These are phyloP conservation scores for Vesta saturnalis DNA, from an alignment of 2,888 invertebrate genomes.

Conservation along the genomic window DNA sequence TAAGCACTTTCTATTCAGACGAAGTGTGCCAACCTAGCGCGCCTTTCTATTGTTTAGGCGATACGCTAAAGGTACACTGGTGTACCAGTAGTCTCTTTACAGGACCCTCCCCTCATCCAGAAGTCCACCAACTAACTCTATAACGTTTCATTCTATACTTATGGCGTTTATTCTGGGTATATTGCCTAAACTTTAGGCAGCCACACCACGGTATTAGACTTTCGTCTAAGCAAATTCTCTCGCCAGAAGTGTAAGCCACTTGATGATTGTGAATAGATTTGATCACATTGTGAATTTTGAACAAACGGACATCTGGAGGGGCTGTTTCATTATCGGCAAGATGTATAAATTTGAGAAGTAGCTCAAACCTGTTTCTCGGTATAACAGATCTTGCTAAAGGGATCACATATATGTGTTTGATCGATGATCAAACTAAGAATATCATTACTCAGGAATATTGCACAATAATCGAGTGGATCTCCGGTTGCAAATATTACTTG, in stretches of 20 bases:
- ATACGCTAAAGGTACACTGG: conserved; percentile 5
- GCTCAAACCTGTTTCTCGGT: not conserved
- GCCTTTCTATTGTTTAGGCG: not conserved
- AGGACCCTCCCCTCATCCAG: conserved; percentile 3
- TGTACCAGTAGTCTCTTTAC: conserved; percentile 2
- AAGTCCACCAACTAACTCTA: not conserved
- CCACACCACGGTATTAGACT: conserved; percentile 11
- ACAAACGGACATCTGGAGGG: conserved; percentile 2
- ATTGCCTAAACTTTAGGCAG: conserved; percentile 21
- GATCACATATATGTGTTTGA: not conserved
- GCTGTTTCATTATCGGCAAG: not conserved
- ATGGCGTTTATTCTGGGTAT: conserved; percentile 20
- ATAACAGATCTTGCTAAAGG: not conserved
- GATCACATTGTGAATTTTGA: not conserved
- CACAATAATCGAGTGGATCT: not conserved
- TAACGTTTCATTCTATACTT: conserved; percentile 21
- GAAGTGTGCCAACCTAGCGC: not conserved
- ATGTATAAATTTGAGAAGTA: not conserved
- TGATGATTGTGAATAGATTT: conserved; percentile 10
- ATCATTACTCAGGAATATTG: not conserved
- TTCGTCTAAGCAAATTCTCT: not conserved
- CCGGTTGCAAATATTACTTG: not conserved
- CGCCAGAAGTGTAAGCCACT: too few species aligned
- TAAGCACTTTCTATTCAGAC: too few species aligned
- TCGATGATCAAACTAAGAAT: not conserved